Conservation (phyloP, 2,113 vertebrate species). For the Rhombomys opimus region DNA sequence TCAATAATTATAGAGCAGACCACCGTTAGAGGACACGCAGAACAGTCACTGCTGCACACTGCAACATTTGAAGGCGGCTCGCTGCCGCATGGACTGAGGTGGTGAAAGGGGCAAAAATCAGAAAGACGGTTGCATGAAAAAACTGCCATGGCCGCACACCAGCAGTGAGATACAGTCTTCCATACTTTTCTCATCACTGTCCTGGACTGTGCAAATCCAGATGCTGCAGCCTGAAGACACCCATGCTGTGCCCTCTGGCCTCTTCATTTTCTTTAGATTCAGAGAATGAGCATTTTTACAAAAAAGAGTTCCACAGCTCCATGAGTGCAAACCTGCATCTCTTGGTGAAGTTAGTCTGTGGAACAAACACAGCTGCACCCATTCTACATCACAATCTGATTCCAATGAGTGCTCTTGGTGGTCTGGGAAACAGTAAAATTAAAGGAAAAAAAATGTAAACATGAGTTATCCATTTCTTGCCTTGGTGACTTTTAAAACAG, state of each 20-base stretch:
- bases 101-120: background rate
- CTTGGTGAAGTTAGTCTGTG: conserved; percentile 70
- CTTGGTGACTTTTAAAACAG: conserved; percentile 30
- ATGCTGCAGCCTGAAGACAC: too few species aligned
- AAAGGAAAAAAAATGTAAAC: background rate
- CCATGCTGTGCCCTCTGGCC: background rate
- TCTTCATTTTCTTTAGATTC: background rate
- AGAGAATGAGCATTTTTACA: background rate
- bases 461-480: background rate
- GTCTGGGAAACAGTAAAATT: conserved; percentile 36
- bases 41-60: background rate
- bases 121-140: background rate
- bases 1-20: background rate
- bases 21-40: background rate
- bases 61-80: background rate
- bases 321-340: conserved; percentile 59
- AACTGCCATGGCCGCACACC: background rate
- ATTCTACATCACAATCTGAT: conserved; percentile 67
- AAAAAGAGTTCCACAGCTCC: conserved; percentile 45
- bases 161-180: background rate
- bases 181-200: accelerated
- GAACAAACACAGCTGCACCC: conserved; percentile 78
- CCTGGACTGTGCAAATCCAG: background rate
- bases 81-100: background rate
- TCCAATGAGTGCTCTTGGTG: conserved; percentile 26